Percentiles rank a stretch among this genome's conserved stretches.
These are phyloP conservation scores for Pipra filicauda DNA, from an alignment of 2,113 vertebrate genomes.

Conservation along the genomic window DNA sequence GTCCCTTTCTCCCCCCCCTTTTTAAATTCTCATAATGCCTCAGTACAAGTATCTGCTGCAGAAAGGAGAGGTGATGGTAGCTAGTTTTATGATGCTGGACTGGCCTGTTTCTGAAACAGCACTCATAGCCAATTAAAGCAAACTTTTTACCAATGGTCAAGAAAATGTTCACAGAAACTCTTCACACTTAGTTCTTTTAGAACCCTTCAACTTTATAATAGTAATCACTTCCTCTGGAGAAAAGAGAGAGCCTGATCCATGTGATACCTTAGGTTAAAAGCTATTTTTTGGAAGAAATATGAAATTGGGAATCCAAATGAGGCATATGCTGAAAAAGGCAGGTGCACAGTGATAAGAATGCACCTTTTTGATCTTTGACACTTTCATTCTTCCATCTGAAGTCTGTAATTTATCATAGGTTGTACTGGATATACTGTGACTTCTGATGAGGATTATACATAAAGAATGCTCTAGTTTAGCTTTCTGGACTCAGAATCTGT, in stretches of 20 bases:
- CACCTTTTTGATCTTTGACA: neutral
- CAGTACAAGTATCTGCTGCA: neutral
- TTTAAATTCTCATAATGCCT: neutral
- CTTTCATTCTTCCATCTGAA: neutral
- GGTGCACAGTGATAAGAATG: neutral
- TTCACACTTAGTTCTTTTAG: neutral
- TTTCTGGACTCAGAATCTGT: neutral
- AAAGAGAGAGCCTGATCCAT: neutral
- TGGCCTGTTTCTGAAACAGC: neutral
- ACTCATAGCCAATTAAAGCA: neutral
- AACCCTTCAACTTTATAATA: neutral
- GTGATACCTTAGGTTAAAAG: neutral
- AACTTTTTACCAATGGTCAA: neutral
- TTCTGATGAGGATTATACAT: neutral
- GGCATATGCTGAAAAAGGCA: neutral
- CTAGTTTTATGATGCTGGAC: neutral
- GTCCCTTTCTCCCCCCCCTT: fast-evolving
- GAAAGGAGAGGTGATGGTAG: neutral
- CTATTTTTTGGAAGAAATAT: neutral
- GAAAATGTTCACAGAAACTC: neutral
- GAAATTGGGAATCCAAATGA: neutral
- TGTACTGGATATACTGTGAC: neutral
- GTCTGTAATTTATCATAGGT: neutral
- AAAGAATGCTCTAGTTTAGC: neutral
- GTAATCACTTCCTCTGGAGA: neutral